Evolutionary conservation across 2,113 vertebrate genomes (phyloP).

Genomic region (Corynorhinus townsendii): DNA sequence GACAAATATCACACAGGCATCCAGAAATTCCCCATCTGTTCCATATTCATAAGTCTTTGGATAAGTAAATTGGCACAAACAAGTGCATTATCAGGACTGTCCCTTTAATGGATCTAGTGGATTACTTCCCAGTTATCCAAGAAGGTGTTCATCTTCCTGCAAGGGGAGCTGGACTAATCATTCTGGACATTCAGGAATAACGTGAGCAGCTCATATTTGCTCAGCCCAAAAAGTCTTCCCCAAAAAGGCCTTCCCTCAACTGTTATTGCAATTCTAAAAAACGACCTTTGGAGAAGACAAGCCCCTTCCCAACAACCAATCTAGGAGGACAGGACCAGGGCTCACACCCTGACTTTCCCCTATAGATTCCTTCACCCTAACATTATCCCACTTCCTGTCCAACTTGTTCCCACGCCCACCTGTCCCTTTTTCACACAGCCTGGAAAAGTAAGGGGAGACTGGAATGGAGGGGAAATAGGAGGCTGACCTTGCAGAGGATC

Average conservation of each 20-base stretch:
- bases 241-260: not conserved
- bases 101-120: not conserved
- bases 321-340: not conserved
- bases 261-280: not conserved
- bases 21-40: not conserved
- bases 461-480: not conserved
- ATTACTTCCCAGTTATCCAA: not conserved
- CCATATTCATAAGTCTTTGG: not conserved
- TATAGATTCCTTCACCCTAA: not conserved
- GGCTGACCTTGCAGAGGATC: not conserved
- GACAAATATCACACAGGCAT: not conserved
- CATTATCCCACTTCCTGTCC: not conserved
- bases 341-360: not conserved
- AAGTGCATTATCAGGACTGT: not conserved
- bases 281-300: not conserved
- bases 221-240: not conserved
- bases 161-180: not conserved
- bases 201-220: not conserved
- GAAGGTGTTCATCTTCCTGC: not conserved
- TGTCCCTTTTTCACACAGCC: not conserved
- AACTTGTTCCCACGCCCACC: no score
- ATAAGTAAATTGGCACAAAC: not conserved
- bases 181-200: not conserved
- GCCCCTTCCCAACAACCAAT: not conserved
- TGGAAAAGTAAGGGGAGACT: not conserved